Base-by-base conservation (phyloP, 2,888 invertebrate species). In the Phorcus lineatus region DNA sequence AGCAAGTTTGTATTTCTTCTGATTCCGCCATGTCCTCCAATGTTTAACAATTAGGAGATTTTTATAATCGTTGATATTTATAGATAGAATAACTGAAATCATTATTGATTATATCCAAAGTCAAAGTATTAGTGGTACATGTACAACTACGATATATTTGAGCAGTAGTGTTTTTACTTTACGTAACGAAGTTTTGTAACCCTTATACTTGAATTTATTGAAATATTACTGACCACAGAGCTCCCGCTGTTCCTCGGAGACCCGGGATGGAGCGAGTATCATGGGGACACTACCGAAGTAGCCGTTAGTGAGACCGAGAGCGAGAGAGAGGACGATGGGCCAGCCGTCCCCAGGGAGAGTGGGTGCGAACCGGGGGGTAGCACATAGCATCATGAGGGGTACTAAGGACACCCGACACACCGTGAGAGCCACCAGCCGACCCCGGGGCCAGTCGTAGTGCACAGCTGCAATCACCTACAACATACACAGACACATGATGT, bases 251-350 rank as follows among this genome's bases (percentile, higher is more conserved):
- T 97, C 96, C 81, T 97, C 96, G 17, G 96, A 95, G 6, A 98
- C 97, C 90, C 96, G 96, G 70, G 96, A 95, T 0, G 98, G 97
- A 0, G 97, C 98, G 90, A 97, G 95, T 89, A 98, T 97, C 97
- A 98, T 98, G 2, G 98, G 98, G 47, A 98, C 95, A 82, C 97
- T 97, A 4, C 98, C 98, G 79, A 98, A 95, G 67, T 97, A 94
- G 0, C 98, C 98, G 89, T 98, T 98, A 74, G 96, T 96, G 24
- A 97, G 94, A 0, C 98, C 98, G 82, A 98, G 94, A 0, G 95
- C 89, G 89, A 96, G 91, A 11, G 96, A 95, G 81, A 96, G 95
- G 19, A 95, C 89, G 83, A 96, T 94, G 0, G 96, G 95, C 86
- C 95, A 95, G 31, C 95, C 94, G 91, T 96, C 96, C 1, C 94